Percentiles rank a stretch among this genome's conserved stretches.
These are phyloP conservation scores for Speoplatyrhinus poulsoni DNA, from an alignment of 2,113 vertebrate species.

Conservation along the genomic window DNA sequence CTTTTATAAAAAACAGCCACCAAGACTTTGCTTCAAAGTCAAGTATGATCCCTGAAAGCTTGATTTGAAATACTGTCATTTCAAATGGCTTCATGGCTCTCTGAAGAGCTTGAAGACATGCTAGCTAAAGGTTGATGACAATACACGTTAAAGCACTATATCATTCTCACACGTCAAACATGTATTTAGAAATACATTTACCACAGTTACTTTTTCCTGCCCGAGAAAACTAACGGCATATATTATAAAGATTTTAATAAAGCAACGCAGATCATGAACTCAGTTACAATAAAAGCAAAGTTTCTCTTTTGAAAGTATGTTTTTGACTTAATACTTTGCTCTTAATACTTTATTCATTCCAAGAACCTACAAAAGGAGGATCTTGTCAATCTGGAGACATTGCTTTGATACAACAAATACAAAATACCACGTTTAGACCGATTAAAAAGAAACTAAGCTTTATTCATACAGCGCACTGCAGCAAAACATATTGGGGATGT, in stretches of 20 bases:
- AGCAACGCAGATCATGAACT: conserved; percentile 58
- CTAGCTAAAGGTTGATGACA: conserved; percentile 71
- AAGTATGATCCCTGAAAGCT: conserved; percentile 96
- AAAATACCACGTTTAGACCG: conserved; percentile 92
- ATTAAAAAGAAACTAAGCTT: conserved; percentile 96
- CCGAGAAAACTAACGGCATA: conserved; percentile 64
- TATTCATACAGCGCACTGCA: conserved; percentile 92
- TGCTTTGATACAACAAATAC: conserved; percentile 80
- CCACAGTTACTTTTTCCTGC: conserved; percentile 64
- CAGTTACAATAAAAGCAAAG: conserved; percentile 36
- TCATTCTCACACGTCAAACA: conserved; percentile 63
- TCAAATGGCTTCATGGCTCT: conserved; percentile 72
- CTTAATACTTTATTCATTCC: conserved; percentile 55
- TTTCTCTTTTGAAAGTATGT: conserved; percentile 40
- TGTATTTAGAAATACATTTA: conserved; percentile 77
- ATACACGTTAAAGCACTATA: conserved; percentile 69
- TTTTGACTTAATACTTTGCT: conserved; percentile 54
- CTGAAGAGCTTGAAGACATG: conserved; percentile 64
- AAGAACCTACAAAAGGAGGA: conserved; percentile 71
- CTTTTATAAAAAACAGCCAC: conserved; percentile 91
- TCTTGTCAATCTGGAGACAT: conserved; percentile 59
- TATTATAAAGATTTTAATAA: conserved; percentile 64
- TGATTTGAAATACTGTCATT: conserved; percentile 94
- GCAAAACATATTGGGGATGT: conserved; percentile 88
- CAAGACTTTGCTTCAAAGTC: conserved; percentile 92